Percentiles rank a stretch among this genome's conserved stretches.
These are phyloP conservation scores for Nyctalus aviator DNA, from an alignment of 2,797 vertebrate species.

Conservation along the genomic window DNA sequence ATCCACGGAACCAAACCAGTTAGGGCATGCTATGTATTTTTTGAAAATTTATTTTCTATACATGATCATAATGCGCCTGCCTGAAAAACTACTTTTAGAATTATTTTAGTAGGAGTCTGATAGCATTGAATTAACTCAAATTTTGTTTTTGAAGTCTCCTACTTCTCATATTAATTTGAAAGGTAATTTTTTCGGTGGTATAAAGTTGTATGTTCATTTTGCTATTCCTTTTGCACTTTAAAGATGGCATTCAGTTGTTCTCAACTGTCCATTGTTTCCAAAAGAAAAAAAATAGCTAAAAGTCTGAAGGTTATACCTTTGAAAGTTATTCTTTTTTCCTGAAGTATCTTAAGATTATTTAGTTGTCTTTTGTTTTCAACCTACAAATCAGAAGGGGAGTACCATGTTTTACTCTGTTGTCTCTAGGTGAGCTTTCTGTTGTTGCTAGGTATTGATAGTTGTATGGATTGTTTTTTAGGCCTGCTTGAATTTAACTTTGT, in stretches of 20 bases:
- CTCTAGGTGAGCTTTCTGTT: not conserved
- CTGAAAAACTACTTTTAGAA: not conserved
- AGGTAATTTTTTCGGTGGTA: not conserved
- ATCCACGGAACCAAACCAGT: too few relatives aligned
- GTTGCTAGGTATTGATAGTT: not conserved
- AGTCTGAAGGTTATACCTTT: not conserved
- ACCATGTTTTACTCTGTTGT: not conserved
- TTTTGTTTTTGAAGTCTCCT: not conserved
- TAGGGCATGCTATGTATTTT: not conserved
- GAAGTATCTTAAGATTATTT: not conserved
- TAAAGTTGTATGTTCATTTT: not conserved
- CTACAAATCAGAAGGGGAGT: too few relatives aligned
- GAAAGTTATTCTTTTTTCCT: not conserved
- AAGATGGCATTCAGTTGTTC: not conserved
- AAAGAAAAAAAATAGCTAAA: not conserved
- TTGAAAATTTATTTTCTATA: not conserved
- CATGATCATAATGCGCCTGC: not conserved
- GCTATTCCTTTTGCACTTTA: not conserved
- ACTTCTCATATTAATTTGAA: not conserved
- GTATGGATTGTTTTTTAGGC: not conserved
- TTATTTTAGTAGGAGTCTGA: not conserved
- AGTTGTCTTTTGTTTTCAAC: not conserved
- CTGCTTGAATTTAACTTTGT: not conserved
- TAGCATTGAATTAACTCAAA: not conserved
- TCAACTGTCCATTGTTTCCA: not conserved